Conservation (phyloP, 2,888 invertebrate genomes). For the Tyria jacobaeae region DNA sequence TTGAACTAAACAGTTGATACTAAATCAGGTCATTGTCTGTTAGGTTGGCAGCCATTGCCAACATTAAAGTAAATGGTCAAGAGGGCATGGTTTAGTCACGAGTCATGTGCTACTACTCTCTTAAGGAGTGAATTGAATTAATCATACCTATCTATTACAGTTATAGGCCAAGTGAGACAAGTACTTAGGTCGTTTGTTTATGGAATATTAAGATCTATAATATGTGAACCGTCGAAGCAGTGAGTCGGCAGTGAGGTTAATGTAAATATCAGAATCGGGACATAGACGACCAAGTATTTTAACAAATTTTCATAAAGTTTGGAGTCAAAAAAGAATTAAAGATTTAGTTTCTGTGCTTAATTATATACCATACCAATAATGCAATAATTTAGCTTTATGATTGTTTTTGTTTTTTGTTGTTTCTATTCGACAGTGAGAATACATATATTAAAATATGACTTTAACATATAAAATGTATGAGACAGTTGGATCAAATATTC, state of each 20-base stretch:
- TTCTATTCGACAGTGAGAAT: not conserved
- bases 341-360: too few species aligned
- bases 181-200: not conserved
- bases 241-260: too few species aligned
- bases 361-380: too few species aligned
- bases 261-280: too few species aligned
- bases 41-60: constrained; percentile 12
- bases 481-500: not conserved
- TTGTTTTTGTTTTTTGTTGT: not conserved
- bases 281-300: too few species aligned
- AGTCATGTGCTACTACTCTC: constrained; percentile 10
- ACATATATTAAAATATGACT: not conserved
- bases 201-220: not conserved
- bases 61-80: constrained; percentile 28
- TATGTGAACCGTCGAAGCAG: not conserved
- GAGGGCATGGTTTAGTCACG: constrained; percentile 39
- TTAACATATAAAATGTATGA: not conserved
- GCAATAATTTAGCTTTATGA: not conserved
- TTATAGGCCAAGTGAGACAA: not conserved
- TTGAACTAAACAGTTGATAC: too few species aligned
- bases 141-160: constrained; percentile 26
- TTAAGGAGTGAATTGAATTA: constrained; percentile 42
- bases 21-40: constrained; percentile 18
- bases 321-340: too few species aligned
- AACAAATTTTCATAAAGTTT: too few species aligned